Conservation (phyloP, 2,797 vertebrate species). For the Micropoecilia bifurca region DNA sequence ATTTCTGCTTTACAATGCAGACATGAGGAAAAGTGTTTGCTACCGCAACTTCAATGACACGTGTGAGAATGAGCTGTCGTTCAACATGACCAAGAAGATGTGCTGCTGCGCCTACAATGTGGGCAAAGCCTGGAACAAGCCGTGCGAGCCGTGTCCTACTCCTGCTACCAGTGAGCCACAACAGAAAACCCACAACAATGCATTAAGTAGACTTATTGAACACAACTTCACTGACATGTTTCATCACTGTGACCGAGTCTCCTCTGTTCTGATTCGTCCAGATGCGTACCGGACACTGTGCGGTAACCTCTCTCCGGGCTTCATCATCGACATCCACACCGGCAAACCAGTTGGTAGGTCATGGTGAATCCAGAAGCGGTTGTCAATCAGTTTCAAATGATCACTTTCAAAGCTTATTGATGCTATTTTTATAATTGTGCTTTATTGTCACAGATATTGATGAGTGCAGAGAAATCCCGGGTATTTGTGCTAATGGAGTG, state of each 20-base stretch:
- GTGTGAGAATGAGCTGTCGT: conserved; percentile 90
- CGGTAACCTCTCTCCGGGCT: conserved; percentile 90
- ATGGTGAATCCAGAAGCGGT: not conserved
- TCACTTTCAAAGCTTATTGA: not conserved
- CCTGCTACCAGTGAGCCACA: conserved; percentile 88
- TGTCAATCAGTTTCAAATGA: not conserved
- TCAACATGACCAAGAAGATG: conserved; percentile 96
- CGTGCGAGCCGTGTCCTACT: conserved; percentile 91
- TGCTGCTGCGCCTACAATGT: conserved; percentile 97
- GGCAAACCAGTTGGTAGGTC: conserved; percentile 89
- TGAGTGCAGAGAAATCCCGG: conserved; percentile 91
- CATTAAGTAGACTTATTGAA: not conserved
- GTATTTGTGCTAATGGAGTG: conserved; percentile 89
- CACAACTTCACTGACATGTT: not conserved
- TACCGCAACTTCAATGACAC: conserved; percentile 93
- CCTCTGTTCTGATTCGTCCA: conserved; percentile 55
- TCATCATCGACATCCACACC: conserved; percentile 92
- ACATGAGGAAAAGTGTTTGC: conserved; percentile 93
- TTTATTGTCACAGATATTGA: conserved; percentile 86
- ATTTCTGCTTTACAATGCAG: conserved; percentile 64
- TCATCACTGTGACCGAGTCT: not conserved
- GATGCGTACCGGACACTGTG: conserved; percentile 92
- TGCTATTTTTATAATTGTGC: not conserved
- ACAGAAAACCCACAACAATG: not conserved
- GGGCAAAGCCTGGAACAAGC: conserved; percentile 95